Conservation (phyloP, 92 coral and sea anemone species). For the Phenganax stokvisi region DNA sequence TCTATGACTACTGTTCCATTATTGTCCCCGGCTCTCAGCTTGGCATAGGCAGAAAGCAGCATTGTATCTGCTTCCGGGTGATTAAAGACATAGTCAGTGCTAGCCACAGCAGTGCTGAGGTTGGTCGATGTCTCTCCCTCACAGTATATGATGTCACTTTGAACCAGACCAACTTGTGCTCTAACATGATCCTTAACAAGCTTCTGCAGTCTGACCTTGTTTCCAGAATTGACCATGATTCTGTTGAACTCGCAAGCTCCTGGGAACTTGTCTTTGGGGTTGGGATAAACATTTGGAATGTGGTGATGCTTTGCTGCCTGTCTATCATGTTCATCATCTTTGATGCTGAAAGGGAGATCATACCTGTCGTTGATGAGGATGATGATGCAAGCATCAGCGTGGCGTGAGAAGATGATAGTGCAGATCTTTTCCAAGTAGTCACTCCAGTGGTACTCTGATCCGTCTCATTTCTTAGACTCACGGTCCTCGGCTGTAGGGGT, state of each 20-base stretch:
- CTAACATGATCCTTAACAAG: constrained; percentile 15
- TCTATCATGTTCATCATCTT: constrained; percentile 24
- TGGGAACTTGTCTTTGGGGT: constrained; percentile 19
- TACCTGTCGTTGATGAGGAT: constrained; percentile 33
- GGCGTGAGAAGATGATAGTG: constrained; percentile 40
- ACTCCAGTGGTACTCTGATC: constrained; percentile 37
- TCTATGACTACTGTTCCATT: constrained; percentile 34
- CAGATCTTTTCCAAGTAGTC: constrained; percentile 43
- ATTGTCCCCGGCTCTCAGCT: constrained; percentile 20
- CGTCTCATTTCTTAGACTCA: constrained; percentile 38
- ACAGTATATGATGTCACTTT: constrained; percentile 22
- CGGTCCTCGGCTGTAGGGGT: constrained; percentile 44
- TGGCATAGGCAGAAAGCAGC: constrained; percentile 32
- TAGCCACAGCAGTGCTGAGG: constrained; percentile 29
- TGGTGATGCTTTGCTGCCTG: constrained; percentile 25
- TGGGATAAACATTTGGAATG: constrained; percentile 17
- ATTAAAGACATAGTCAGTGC: constrained; percentile 33
- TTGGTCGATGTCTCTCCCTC: constrained; percentile 36
- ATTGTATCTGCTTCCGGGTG: constrained; percentile 42
- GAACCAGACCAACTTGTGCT: constrained; percentile 7
- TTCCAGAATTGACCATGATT: constrained; percentile 9
- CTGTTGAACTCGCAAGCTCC: constrained; percentile 29
- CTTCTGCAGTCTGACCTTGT: constrained; percentile 30
- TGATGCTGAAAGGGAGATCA: constrained; percentile 31
- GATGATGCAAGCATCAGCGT: constrained; percentile 31